Percentiles rank a stretch among this genome's conserved stretches.
Evolutionary conservation across 2,113 vertebrate species (phyloP).

Genomic region (Anser brachyrhynchus): DNA sequence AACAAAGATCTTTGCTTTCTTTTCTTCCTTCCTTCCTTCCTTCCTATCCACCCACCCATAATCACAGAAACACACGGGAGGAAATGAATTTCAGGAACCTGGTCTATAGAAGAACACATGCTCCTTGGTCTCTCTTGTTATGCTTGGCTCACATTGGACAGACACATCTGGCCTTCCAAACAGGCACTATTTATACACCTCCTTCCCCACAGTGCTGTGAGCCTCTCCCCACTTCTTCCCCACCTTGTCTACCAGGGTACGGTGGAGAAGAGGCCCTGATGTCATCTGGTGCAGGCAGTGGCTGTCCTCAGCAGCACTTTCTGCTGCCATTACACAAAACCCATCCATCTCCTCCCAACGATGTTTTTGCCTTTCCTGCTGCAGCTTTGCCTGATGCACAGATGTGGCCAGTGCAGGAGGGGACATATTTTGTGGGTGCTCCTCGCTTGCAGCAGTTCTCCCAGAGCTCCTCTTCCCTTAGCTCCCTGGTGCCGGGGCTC

Average conservation of each 20-base stretch:
- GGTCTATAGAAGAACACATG: not conserved
- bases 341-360: not conserved
- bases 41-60: not conserved
- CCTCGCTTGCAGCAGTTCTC: not conserved
- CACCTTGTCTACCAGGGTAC: not conserved
- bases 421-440: not conserved
- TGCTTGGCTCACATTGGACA: not conserved
- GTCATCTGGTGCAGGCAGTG: accelerated
- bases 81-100: conserved; percentile 45
- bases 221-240: not conserved
- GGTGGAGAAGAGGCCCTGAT: not conserved
- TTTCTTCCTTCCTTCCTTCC: conserved; percentile 39
- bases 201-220: not conserved
- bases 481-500: not conserved
- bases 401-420: not conserved
- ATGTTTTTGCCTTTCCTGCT: not conserved
- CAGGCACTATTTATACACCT: conserved; percentile 44
- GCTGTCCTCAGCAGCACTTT: not conserved
- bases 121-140: conserved; percentile 41
- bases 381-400: not conserved
- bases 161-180: conserved; percentile 47
- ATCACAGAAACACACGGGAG: conserved; percentile 7
- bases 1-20: conserved; percentile 43
- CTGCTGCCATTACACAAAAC: not conserved
- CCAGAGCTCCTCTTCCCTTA: not conserved